Evolutionary conservation across 2,888 invertebrate genomes (phyloP).

Genomic region (Euzetes globulus): DNA sequence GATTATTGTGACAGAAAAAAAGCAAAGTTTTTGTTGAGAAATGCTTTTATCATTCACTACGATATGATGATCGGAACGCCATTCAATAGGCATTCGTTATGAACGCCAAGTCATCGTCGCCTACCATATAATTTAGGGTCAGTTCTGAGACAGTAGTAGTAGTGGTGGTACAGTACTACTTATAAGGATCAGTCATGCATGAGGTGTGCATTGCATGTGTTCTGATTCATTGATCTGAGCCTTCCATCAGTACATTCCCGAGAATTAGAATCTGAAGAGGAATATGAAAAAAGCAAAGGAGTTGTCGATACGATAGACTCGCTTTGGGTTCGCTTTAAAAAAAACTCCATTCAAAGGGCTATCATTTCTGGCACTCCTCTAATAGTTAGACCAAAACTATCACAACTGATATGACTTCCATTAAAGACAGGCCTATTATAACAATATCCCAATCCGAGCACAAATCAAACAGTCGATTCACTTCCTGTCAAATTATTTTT

Average conservation of each 20-base stretch:
- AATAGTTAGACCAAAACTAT: neutral
- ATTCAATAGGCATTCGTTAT: neutral
- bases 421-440: neutral
- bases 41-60: constrained; percentile 1
- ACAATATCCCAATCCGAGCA: neutral
- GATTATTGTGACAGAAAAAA: neutral
- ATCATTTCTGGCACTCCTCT: neutral
- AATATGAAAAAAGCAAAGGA: neutral
- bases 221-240: constrained; percentile 20
- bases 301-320: neutral
- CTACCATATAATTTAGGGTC: constrained; percentile 26
- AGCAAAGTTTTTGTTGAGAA: neutral
- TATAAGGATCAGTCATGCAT: constrained; percentile 24
- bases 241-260: neutral
- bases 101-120: constrained; percentile 13
- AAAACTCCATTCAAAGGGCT: neutral
- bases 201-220: constrained; percentile 25
- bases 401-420: neutral
- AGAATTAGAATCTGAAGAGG: neutral
- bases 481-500: constrained; percentile 24
- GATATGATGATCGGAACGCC: neutral
- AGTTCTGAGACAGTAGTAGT: constrained; percentile 3
- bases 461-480: constrained; percentile 11
- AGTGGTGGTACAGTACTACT: constrained; percentile 1
- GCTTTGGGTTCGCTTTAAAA: neutral